These are phyloP conservation scores for Galeopsomyia nigrocyanea DNA, from an alignment of 2,888 invertebrate genomes.

Conservation along the genomic window DNA sequence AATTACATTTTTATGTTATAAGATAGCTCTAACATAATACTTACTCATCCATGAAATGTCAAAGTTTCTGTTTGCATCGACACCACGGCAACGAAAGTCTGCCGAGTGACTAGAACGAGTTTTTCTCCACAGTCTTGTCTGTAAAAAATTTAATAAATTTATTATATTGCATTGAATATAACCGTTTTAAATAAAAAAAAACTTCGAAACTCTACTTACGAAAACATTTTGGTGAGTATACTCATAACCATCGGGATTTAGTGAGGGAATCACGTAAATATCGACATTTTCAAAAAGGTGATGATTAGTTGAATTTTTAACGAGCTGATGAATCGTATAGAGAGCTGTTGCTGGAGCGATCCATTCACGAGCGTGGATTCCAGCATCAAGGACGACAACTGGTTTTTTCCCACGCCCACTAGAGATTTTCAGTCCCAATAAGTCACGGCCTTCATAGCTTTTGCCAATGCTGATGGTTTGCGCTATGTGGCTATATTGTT, in stretches of 20 bases:
- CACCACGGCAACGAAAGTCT: conserved; percentile 74
- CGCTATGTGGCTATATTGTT: conserved; percentile 8
- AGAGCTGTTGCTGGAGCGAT: conserved; percentile 75
- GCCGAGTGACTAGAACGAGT: conserved; percentile 71
- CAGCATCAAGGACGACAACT: conserved; percentile 74
- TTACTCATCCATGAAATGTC: conserved; percentile 78
- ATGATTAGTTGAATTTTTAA: conserved; percentile 70
- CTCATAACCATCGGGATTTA: conserved; percentile 82
- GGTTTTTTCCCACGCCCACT: conserved; percentile 70
- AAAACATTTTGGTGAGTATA: conserved; percentile 66
- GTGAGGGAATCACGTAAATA: conserved; percentile 77
- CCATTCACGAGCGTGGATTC: conserved; percentile 80
- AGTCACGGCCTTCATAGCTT: conserved; percentile 46
- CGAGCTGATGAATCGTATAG: conserved; percentile 74
- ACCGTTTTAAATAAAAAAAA: not conserved
- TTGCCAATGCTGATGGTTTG: conserved; percentile 31
- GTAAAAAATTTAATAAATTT: not conserved
- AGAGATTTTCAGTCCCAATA: conserved; percentile 76
- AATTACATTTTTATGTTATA: not conserved
- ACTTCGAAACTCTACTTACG: conserved; percentile 9
- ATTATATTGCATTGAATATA: not conserved
- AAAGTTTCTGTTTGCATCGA: conserved; percentile 84
- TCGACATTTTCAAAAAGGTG: conserved; percentile 74
- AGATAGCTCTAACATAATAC: conserved; percentile 35
- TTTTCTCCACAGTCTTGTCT: conserved; percentile 74